phyloP scores from a whole-genome alignment of 30 jellyfish, hydroid and myxozoan species.

The Cassiopea andromeda region DNA sequence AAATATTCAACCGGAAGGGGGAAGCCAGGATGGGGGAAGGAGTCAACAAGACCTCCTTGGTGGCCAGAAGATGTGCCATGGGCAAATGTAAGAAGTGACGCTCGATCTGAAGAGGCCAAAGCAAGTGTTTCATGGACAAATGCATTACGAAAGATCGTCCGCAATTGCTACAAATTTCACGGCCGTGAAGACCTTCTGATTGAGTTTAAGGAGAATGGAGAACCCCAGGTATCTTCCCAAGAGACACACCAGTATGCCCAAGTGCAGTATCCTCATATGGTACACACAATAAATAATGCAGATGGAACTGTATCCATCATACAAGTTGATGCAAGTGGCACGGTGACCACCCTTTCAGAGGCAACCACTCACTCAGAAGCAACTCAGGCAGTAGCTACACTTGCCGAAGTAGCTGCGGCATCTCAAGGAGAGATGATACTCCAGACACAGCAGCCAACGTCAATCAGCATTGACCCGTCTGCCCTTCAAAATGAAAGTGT shows the following conservation, averaged over 20 bases:
- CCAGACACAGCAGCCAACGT: conserved; percentile 67
- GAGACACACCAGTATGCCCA: conserved; percentile 79
- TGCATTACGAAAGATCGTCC: conserved; percentile 90
- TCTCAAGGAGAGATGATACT: conserved; percentile 90
- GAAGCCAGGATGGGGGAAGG: conserved; percentile 99
- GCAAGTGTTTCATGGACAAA: conserved; percentile 96
- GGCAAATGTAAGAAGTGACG: conserved; percentile 99
- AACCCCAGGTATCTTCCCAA: conserved; percentile 41
- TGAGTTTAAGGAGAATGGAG: conserved; percentile 87
- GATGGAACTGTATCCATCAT: conserved; percentile 97
- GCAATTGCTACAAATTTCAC: conserved; percentile 88
- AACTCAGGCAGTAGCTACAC: conserved; percentile 98
- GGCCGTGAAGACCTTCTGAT: conserved; percentile 92
- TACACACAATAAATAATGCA: conserved; percentile 95
- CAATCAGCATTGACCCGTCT: conserved; percentile 74
- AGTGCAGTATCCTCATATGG: conserved; percentile 95
- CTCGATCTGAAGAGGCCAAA: conserved; percentile 91
- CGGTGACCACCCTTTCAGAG: conserved; percentile 93
- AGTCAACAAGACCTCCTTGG: conserved; percentile 98
- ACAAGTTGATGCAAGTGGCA: conserved; percentile 98
- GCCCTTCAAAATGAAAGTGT: conserved; percentile 80
- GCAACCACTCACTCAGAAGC: conserved; percentile 96
- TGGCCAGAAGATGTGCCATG: conserved; percentile 99
- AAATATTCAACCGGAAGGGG: conserved; percentile 98
- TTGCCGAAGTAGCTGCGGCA: conserved; percentile 98